Base-by-base conservation (phyloP, 2,888 invertebrate species). In the Ennomos erosarius region DNA sequence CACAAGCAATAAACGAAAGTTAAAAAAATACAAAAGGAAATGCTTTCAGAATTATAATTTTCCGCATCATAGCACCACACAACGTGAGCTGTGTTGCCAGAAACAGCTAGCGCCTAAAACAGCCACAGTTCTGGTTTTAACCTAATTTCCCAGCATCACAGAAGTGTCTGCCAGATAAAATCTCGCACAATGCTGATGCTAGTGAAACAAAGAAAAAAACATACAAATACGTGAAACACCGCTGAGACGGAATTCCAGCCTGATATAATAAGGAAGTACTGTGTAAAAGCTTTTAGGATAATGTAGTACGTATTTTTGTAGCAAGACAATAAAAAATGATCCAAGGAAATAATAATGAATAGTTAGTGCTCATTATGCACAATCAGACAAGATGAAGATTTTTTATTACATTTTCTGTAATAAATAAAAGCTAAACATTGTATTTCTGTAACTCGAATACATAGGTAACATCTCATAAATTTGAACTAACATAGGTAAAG, bases 251-350 rank as follows among this genome's bases (percentile, higher is more conserved):
- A 44, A 52, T 52, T 52, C 49, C 26, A 50, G 39, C 11, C 58
- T 68, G 69, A 74, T 74, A 71, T 74, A 77, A 79, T 73, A 75
- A 73, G 70, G 75, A 69, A 66, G 71, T 67, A 59, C 58, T 56
- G 56, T 63, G 72, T 71, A 65, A 70, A 71, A 74, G 72, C 67
- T 75, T 78, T 78, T 74, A 79, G 75, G 73, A 73, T 72, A 70
- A 74, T 70, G 59, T 49, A 36, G 48, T 54, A 50, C 39, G 40
- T 54, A 38, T 10, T 53, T 39, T 8, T 47, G 35, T 39, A 43
- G 34, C 35, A 12, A 13, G 42, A 13, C 26, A 37, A 43, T 37
- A 43, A 43, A 43, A 43, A 51, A 44, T 12, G 12, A 52, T 48
- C 37, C 36, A n/a, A 37, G 46, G 35, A 45, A 40, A 35, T 33